Base-by-base conservation (phyloP, 2,888 invertebrate species). In the Homarus gammarus region DNA sequence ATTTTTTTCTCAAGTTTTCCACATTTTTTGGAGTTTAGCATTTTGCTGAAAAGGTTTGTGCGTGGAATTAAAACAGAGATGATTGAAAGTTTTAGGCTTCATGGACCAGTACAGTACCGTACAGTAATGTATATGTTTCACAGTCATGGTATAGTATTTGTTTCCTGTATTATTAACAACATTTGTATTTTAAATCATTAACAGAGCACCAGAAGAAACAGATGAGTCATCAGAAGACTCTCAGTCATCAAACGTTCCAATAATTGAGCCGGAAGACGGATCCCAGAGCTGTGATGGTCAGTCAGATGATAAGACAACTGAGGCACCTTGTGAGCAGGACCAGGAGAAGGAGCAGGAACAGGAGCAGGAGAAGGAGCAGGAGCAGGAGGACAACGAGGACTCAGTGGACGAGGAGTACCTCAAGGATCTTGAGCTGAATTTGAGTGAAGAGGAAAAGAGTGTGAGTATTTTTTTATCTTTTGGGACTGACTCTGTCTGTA, bases 381-480 rank as follows among this genome's bases (percentile, higher is more conserved):
- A 70, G 38, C 83, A 88, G 12, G 88, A 88, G 15, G 78, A 77
- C 18, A 88, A 88, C n/a, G 88, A 88, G 15, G 83, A 84, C 12
- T 88, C 49, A 40, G 56, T 88, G 18, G 84, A 89, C 64, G 89
- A 85, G 31, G 89, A 89, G 31, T 68, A 85, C 33, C 49, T 89
- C 36, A 89, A 89, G 44, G 89, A 89, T 40, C n/a, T 89, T 38
- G 89, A 89, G 40, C 51, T 89, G n/a, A 64, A 31, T 73, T 64
- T 89, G 84, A 89, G 79, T 10, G 84, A 89, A 15, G 89, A 89
- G 38, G 89, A 89, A 40, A 89, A 72, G 36, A 61, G 56, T 27
- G 89, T 89, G 64, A 81, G 89, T 6, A 31, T 61, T 68, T 40
- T n/a, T 68, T 44, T 44, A 8, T 8, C 44, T 44, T 12, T 44